Conservation (phyloP, 2,888 invertebrate species). For the Girardia tigrina region DNA sequence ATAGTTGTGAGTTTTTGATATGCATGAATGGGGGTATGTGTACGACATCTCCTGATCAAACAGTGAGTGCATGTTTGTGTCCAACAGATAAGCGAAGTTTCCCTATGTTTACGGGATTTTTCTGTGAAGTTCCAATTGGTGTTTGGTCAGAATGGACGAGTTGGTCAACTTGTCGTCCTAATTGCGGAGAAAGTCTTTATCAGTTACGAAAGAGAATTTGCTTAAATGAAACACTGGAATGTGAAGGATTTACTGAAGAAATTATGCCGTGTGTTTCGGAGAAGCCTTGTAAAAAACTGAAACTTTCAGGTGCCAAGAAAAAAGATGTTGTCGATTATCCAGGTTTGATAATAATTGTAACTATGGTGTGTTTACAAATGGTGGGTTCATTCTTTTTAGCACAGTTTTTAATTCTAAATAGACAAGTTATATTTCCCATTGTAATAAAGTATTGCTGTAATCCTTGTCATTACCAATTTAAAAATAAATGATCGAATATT, state of each 20-base stretch:
- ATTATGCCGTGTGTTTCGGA: not conserved
- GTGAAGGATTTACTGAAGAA: constrained; percentile 13
- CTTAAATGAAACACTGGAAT: not conserved
- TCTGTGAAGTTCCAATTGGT: constrained; percentile 1
- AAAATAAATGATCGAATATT: too few species aligned
- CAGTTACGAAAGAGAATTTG: not conserved
- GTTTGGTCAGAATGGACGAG: not conserved
- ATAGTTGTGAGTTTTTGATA: not conserved
- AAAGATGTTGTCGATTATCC: not conserved
- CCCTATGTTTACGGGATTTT: not conserved
- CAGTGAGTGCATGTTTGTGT: not conserved
- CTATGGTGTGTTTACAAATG: not conserved
- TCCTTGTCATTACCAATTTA: not conserved
- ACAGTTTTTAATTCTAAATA: not conserved
- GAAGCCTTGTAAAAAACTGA: not conserved
- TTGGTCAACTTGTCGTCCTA: constrained; percentile 8
- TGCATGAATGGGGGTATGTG: constrained; percentile 28
- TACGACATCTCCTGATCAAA: constrained; percentile 21
- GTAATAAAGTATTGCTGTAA: not conserved
- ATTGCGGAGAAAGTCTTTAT: constrained; percentile 26
- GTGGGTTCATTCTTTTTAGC: not conserved
- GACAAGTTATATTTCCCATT: not conserved
- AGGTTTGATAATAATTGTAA: not conserved
- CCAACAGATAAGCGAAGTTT: not conserved
- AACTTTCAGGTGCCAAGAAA: not conserved